These are phyloP conservation scores for Copidosoma aretas DNA, from an alignment of 2,888 invertebrate species.

Conservation along the genomic window DNA sequence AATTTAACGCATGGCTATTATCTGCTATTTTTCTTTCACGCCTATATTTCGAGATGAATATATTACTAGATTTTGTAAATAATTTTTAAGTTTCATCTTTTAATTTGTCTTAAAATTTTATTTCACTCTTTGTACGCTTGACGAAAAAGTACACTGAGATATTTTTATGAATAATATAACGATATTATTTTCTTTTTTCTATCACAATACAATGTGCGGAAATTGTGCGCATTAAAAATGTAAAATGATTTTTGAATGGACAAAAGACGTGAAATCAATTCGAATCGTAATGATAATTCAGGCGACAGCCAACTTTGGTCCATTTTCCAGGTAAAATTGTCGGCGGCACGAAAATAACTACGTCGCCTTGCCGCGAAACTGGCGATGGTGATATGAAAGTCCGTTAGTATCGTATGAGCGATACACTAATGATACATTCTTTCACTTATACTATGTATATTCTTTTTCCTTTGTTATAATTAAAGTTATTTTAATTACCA, in stretches of 20 bases:
- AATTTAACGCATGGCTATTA: constrained; percentile 8
- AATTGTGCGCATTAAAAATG: background rate
- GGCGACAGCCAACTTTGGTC: constrained; percentile 43
- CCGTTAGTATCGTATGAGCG: constrained; percentile 37
- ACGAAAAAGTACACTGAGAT: background rate
- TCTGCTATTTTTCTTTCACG: constrained; percentile 11
- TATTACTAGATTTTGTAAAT: constrained; percentile 5
- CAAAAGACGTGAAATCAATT: constrained; percentile 20
- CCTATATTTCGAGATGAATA: constrained; percentile 8
- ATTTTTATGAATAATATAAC: background rate
- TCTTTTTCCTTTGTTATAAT: constrained; percentile 28
- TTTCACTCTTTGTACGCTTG: background rate
- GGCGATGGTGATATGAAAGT: constrained; percentile 38
- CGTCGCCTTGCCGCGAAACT: constrained; percentile 26
- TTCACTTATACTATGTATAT: constrained; percentile 21
- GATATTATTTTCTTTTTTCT: background rate
- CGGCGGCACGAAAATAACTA: constrained; percentile 29
- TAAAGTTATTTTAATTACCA: constrained; percentile 27
- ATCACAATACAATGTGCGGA: background rate
- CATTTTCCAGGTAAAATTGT: constrained; percentile 36
- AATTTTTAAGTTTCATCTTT: background rate
- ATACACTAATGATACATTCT: constrained; percentile 34
- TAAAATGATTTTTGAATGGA: constrained; percentile 6
- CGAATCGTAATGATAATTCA: constrained; percentile 32
- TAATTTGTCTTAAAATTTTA: background rate